A percentile compares a stretch with the other conserved stretches of the same genome.
phyloP scores from a whole-genome alignment of 2,888 invertebrate species.

The Ochropacha duplaris region DNA sequence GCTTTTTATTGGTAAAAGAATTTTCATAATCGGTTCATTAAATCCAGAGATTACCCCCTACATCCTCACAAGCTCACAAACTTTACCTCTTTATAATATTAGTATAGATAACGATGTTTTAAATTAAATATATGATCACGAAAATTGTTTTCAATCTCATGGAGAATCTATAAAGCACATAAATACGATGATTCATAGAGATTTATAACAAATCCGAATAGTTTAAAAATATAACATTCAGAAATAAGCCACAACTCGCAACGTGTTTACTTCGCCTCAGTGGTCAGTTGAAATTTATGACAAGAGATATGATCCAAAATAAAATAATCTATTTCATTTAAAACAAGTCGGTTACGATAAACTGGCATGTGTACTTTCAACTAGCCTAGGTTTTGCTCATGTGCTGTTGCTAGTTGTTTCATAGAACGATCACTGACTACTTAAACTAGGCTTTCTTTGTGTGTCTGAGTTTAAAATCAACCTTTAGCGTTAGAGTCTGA shows the following conservation, averaged over 20 bases:
- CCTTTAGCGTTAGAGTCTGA: too few relatives aligned
- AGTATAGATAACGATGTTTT: not conserved
- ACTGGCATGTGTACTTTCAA: not conserved
- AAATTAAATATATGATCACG: not conserved
- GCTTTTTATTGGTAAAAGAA: too few relatives aligned
- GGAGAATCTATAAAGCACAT: constrained; percentile 1
- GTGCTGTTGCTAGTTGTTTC: not conserved
- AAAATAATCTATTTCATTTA: not conserved
- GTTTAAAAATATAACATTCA: constrained; percentile 21
- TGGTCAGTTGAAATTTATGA: constrained; percentile 22
- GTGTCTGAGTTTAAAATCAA: too few relatives aligned
- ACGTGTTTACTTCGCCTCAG: constrained; percentile 25
- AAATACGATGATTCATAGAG: constrained; percentile 12
- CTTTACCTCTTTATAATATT: too few relatives aligned
- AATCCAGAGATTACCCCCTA: too few relatives aligned
- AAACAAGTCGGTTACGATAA: not conserved
- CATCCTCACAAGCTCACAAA: too few relatives aligned
- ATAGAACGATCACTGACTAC: too few relatives aligned
- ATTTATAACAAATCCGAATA: constrained; percentile 22
- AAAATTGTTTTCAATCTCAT: not conserved
- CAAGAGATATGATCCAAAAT: constrained; percentile 9
- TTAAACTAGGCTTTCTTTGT: too few relatives aligned
- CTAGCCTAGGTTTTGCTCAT: not conserved
- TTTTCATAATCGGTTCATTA: too few relatives aligned
- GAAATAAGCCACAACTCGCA: constrained; percentile 16